Percentiles rank a stretch among this genome's conserved stretches.
Conservation (phyloP, 2,888 invertebrate genomes). For the Lycophotia porphyrea region DNA sequence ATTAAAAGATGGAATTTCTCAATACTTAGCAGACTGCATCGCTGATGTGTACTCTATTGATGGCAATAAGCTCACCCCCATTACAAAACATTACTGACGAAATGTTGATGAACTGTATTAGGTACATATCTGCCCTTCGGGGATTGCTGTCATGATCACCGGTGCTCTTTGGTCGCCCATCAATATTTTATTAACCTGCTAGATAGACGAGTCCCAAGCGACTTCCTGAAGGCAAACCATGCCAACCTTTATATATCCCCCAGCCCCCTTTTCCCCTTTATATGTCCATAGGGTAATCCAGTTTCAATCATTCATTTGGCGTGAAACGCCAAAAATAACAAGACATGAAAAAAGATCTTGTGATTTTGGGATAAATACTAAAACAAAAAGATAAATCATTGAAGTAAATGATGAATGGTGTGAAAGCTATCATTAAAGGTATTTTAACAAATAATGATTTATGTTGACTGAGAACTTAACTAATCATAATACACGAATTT, state of each 20-base stretch:
- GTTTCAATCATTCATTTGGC: not conserved
- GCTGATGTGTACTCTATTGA: not conserved
- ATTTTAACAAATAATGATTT: not conserved
- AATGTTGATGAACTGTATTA: not conserved
- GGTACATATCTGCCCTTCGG: not conserved
- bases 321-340: constrained; percentile 5
- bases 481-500: constrained; percentile 2
- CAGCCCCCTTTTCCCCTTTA: no score
- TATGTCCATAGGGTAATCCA: not conserved
- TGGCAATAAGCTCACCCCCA: not conserved
- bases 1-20: not conserved
- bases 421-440: constrained; percentile 6
- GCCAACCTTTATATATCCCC: not conserved
- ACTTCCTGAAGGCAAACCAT: not conserved
- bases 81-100: not conserved
- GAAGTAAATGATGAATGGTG: constrained; percentile 13
- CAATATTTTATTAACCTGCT: not conserved
- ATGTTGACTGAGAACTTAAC: not conserved
- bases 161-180: not conserved
- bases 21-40: not conserved
- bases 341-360: not conserved
- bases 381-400: not conserved
- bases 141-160: not conserved
- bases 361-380: not conserved
- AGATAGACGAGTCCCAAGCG: not conserved